Conservation (phyloP, 1,140 invertebrate species). For the Panagrolaimus sp. region DNA sequence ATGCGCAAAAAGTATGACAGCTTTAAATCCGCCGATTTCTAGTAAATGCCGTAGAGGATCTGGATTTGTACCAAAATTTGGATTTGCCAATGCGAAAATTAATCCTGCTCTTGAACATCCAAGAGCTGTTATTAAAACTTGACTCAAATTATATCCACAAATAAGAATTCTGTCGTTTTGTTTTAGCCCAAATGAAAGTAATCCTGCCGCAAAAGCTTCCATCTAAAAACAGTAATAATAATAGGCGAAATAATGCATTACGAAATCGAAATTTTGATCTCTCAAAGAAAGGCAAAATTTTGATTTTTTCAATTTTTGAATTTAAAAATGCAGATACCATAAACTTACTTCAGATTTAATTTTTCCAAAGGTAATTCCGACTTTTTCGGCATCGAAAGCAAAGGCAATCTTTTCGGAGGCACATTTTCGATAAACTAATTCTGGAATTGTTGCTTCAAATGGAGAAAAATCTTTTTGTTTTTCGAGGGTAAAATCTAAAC, state of each 20-base stretch:
- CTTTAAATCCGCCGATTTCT: constrained; percentile 41
- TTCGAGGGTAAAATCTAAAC: constrained; percentile 24
- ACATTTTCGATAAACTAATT: constrained; percentile 35
- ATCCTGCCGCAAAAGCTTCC: constrained; percentile 50
- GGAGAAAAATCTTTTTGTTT: constrained; percentile 37
- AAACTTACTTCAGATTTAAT: constrained; percentile 39
- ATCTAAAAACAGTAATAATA: constrained; percentile 45
- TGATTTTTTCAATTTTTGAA: constrained; percentile 16
- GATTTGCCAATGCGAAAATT: constrained; percentile 49
- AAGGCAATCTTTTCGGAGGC: constrained; percentile 43
- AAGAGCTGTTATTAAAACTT: constrained; percentile 45
- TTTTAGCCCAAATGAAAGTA: constrained; percentile 43
- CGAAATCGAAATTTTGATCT: too few species aligned
- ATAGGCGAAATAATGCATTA: too few species aligned
- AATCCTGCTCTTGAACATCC: constrained; percentile 48
- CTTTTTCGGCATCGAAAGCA: constrained; percentile 53
- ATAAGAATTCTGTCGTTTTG: constrained; percentile 46
- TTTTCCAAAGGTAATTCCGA: constrained; percentile 12
- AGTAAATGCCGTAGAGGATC: constrained; percentile 40
- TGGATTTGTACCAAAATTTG: constrained; percentile 43
- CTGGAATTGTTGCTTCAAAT: constrained; percentile 43
- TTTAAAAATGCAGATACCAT: not conserved
- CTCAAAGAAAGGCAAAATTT: not conserved
- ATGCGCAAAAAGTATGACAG: constrained; percentile 41
- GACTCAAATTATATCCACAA: constrained; percentile 44